Base-by-base conservation (phyloP, 2,113 vertebrate genomes). In the Nanorana parkeri region DNA sequence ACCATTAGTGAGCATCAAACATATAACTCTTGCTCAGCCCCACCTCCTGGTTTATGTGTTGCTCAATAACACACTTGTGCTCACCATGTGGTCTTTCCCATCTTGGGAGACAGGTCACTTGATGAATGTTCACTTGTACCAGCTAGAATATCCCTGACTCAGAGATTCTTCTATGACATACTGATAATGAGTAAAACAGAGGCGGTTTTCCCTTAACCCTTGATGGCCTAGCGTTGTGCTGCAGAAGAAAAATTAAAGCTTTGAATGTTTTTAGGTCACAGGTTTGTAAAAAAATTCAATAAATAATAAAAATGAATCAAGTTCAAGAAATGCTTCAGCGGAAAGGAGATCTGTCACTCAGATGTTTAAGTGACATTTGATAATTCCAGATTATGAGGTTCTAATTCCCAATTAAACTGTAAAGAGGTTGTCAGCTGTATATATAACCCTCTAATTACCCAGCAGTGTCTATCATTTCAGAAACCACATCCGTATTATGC, bases 111-210 rank as follows among this genome's bases (percentile, higher is more conserved):
- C 47, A 67, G 17, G 60, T 24, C 75, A 13, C 17, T 66, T 78
- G 76, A 68, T 68, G 41, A 32, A 78, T 78, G 64, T 56, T 21
- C 26, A 3, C 67, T 61, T 68, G 28, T 58, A 68, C 24, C 64
- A 17, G 66, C 55, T 63, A 72, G 41, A 47, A 71, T 72, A 80
- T 80, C 58, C 78, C 78, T 80, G 32, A 64, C 68, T 52, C 55
- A 52, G 68, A 32, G 28, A 23, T 51, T 51, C 67, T 20, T 24
- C 26, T 17, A 36, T 72, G 56, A 61, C 66, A 80, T 17, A 7
- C 21, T 6, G 28, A 64, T 68, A 68, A 79, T 80, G 78, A 72
- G 67, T 21, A 80, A 23, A 80, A 52, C 67, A 80, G 67, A 16
- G 29, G 15, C 16, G 5, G 11, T 23, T 52, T 24, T 47, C 23